Evolutionary conservation across 2,888 invertebrate genomes (phyloP).

Genomic region (Megalurothrips usitatus): DNA sequence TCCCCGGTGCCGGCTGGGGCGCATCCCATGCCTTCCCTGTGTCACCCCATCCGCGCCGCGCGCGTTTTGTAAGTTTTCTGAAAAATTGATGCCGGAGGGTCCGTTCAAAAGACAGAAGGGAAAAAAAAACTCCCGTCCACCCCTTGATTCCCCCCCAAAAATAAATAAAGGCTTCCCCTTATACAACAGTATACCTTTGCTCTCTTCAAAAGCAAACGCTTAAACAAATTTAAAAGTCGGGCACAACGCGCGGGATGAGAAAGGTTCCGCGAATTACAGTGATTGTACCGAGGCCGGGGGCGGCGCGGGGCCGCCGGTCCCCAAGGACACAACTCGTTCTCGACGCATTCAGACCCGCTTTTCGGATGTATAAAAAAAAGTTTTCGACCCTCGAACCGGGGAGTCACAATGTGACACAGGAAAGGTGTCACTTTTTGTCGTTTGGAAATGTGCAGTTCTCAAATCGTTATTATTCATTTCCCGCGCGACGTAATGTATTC

Average conservation of each 20-base stretch:
- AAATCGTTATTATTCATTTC: too few relatives aligned
- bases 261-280: neutral
- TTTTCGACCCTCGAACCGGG: too few relatives aligned
- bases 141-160: too few relatives aligned
- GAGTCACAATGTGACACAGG: too few relatives aligned
- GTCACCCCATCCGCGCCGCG: slow-evolving; percentile 3
- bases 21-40: neutral
- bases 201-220: neutral
- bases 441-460: too few relatives aligned
- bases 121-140: too few relatives aligned
- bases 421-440: too few relatives aligned
- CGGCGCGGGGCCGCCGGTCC: neutral
- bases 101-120: neutral
- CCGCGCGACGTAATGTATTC: too few relatives aligned
- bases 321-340: slow-evolving; percentile 1
- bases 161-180: too few relatives aligned
- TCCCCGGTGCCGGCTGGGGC: neutral
- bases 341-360: neutral
- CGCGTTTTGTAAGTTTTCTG: neutral
- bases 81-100: neutral
- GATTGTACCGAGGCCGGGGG: neutral
- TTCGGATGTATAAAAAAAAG: neutral
- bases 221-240: slow-evolving; percentile 15
- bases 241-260: neutral
- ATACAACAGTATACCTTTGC: neutral